Base-by-base conservation (phyloP, 2,113 vertebrate species). In the Sinocyclocheilus maitianheensis region DNA sequence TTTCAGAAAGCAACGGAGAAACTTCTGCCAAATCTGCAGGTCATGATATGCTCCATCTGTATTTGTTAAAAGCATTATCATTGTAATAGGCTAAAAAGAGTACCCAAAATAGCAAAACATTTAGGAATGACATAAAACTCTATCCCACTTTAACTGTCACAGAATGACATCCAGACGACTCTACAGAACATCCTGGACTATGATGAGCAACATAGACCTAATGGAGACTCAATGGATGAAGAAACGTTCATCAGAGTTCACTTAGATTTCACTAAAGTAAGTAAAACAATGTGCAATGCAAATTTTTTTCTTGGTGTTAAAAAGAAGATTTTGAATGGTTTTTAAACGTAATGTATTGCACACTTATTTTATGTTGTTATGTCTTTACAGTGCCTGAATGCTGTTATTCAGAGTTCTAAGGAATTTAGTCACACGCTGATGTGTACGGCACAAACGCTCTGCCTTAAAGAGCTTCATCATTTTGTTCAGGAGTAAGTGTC, bases 231-330 rank as follows among this genome's bases (percentile, higher is more conserved):
- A 10, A 34, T 51, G 3, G 12, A 0, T 12, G 90, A 92, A 0
- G 92, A 94, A 63, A 37, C 20, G 14, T 91, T 87, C 0, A 24
- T 91, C 51, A 4, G 55, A 40, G 60, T 94, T 10, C 87, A 93
- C 9, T 1, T 94, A 22, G 93, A 94, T 88, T 85, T 85, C 3
- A 92, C 91, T 83, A 88, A 90, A 90, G 94, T 94, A 89, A n/a
- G 16, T 6, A 18, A 24, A 65, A 48, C 40, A 14, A 76, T 26
- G 5, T 55, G 26, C 9, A 55, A 18, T 4, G 24, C 8, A 1
- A 1, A 43, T 26, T 30, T 43, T 72, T 7, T 72, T 12, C 24
- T 83, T 55, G 51, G 18, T 14, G 0, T 16, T 4, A 46, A 58
- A 71, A n/a, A 37, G 0, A 22, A 0, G 30, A 58, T 58, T 11